Conservation (phyloP, 2,113 vertebrate genomes). For the Acrocephalus arundinaceus region DNA sequence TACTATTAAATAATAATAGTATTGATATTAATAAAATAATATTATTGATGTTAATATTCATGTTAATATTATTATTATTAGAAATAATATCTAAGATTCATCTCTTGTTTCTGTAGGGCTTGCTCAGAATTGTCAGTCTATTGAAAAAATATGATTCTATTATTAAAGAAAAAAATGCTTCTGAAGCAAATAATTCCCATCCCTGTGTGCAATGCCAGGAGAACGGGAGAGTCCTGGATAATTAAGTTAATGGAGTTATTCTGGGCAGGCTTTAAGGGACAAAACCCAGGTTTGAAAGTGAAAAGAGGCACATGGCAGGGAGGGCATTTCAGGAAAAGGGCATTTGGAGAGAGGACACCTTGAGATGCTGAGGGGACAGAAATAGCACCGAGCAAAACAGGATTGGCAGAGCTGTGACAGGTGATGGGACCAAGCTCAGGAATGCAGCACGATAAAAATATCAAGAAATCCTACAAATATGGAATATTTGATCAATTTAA, state of each 20-base stretch:
- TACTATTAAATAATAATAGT: too few relatives aligned
- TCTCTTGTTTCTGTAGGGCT: not conserved
- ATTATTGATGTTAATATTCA: too few relatives aligned
- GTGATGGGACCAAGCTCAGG: not conserved
- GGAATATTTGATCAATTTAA: not conserved
- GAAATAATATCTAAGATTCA: too few relatives aligned
- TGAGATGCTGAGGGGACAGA: not conserved
- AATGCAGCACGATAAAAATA: fast-evolving
- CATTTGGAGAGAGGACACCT: not conserved
- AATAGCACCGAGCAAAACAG: not conserved
- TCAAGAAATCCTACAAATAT: not conserved
- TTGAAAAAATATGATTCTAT: not conserved
- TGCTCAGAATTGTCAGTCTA: not conserved
- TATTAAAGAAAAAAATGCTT: not conserved
- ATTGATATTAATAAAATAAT: too few relatives aligned
- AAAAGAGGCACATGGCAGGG: not conserved
- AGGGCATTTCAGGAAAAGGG: not conserved
- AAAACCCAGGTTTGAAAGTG: not conserved
- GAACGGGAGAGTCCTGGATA: not conserved
- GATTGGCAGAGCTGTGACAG: not conserved
- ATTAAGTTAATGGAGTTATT: not conserved
- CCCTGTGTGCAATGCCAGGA: fast-evolving
- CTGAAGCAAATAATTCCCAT: not conserved
- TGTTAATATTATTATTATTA: too few relatives aligned
- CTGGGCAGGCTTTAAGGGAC: not conserved